Evolutionary conservation across 92 coral and sea anemone genomes (phyloP), one percentile per base, ranked within the genome.

Genomic region (Phenganax stokvisi): DNA sequence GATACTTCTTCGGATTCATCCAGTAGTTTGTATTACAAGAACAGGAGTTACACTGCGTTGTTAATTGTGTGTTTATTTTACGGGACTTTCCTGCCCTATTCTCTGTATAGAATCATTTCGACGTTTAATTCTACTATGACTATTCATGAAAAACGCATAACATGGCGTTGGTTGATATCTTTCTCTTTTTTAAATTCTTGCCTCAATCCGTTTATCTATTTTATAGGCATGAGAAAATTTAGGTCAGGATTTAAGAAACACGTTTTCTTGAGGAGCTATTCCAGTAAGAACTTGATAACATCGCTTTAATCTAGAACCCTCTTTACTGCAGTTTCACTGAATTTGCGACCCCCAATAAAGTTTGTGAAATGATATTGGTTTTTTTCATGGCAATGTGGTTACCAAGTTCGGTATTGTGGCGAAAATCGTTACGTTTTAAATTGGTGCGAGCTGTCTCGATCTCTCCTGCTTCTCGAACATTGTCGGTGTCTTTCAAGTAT

Each of bases 61-160:
- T 61, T 16, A 7, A 76, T 76, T 60, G 81, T 76, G 7, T 76
- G 81, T 52, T 55, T 76, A 76, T 76, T 76, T 25, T 76, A 76
- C 66, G 81, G 56, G 9, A 57, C 69, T 12, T 76, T 76, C 66
- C 31, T 76, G 10, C 81, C 81, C 9, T 76, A 57, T 64, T 76
- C 66, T 29, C 54, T 76, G 54, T 76, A 76, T 54, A 52, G 66
- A 57, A 76, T 76, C 0, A 17, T 76, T 51, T 16, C 81, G 10
- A 20, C 65, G 27, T n/a, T 76, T 44, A 69, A 57, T 59, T 20
- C 58, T 15, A 57, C 54, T 3, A 76, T 76, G 3, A 31, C 69
- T 47, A 57, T 59, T 53, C 58, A 30, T 12, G 25, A 53, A 30
- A 64, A n/a, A 59, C 64, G 81, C 20, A 31, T 64, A 28, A 57